Evolutionary conservation across 2,797 vertebrate species (phyloP).

Genomic region (Pangasius sanitwongsei): DNA sequence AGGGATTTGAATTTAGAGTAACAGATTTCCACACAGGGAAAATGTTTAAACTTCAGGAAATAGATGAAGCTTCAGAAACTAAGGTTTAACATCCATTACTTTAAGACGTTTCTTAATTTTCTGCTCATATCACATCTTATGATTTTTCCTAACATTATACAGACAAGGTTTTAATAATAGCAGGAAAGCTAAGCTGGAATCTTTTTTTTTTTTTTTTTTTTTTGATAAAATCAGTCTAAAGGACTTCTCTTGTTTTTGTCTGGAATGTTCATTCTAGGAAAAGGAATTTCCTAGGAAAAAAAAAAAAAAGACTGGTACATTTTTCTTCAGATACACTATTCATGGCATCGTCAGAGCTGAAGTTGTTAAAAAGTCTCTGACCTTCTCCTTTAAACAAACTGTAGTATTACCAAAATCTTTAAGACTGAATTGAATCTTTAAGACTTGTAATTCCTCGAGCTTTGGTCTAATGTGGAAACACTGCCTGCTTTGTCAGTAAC

Average conservation of each 20-base stretch:
- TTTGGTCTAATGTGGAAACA: neutral
- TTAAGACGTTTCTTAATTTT: neutral
- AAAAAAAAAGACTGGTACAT: neutral
- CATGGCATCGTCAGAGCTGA: neutral
- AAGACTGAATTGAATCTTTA: no score
- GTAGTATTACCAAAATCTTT: neutral
- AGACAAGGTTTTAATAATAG: neutral
- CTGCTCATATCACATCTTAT: no score
- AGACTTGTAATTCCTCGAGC: neutral
- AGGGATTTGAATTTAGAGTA: neutral
- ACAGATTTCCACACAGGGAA: neutral
- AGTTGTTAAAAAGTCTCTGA: neutral
- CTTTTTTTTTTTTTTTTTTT: no score
- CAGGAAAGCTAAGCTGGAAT: neutral
- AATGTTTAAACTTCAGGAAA: neutral
- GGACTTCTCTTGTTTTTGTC: no score
- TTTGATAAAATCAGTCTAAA: no score
- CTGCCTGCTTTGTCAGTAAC: neutral
- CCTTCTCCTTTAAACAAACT: neutral
- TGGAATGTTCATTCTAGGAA: no score
- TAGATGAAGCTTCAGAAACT: no score
- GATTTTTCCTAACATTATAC: neutral
- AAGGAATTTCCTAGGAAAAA: no score
- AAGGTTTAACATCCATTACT: neutral
- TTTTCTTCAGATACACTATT: neutral